Base-by-base conservation (phyloP, 2,113 vertebrate genomes). In the Equus przewalskii region DNA sequence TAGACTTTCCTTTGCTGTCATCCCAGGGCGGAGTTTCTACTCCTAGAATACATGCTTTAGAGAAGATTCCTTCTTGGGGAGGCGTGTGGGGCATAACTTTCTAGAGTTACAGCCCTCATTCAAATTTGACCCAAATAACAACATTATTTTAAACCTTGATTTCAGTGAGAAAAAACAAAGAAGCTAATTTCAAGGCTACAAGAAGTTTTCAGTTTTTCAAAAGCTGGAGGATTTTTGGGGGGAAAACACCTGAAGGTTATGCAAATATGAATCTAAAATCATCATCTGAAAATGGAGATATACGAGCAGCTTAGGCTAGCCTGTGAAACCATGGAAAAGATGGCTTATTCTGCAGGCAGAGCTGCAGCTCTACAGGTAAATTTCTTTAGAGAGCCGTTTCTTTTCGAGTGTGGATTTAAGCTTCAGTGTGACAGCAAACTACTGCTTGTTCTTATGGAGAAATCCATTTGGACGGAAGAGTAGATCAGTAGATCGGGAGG, bases 211-310 rank as follows among this genome's bases (percentile, higher is more conserved):
- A 7, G 18, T 46, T 81, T 86, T 86, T 87, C 10, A 49, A 78
- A 94, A 64, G 49, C 75, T 36, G 19, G 41, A 81, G 81, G 69
- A 28, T 87, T 94, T 84, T 76, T 76, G 60, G 46, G 60, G 36
- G 41, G 18, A 82, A 95, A 89, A 72, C 49, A 86, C 26, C 15
- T 22, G 49, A 90, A 95, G 15, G n/a, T 62, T n/a, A 80, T 51
- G 33, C 26, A 85, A 86, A 94, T 76, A 51, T 69, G 73, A 79
- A 81, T 62, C 80, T 69, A 75, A 95, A 76, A 70, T 91, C 44
- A 62, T 56, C 36, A 56, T 88, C 36, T 89, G n/a, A 93, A 95
- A 97, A 88, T 67, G 41, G 26, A 86, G 14, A 90, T 97, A 89
- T 80, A 90, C 89, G 62, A 94, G 78, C 79, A 79, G 15, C 64